These are phyloP conservation scores for Rhinogobio ventralis DNA, from an alignment of 2,797 vertebrate species.

Conservation along the genomic window DNA sequence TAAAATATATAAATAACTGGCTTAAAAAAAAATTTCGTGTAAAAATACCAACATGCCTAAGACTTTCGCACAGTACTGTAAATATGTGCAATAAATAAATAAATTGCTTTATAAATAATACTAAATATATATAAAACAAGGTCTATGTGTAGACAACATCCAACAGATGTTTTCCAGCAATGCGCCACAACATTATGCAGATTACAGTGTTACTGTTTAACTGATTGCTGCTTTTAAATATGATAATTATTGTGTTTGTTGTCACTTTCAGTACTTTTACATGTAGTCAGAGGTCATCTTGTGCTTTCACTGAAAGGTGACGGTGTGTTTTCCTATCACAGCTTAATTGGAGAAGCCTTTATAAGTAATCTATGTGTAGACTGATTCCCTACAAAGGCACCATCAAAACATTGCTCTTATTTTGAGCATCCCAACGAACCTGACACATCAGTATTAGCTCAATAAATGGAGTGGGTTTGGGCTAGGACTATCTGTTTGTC, in stretches of 20 bases:
- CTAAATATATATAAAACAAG: not conserved
- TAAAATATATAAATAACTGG: too few relatives aligned
- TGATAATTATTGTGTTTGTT: not conserved
- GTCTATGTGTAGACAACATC: too few relatives aligned
- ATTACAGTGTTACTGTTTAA: slow-evolving; percentile 7
- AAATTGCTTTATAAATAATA: not conserved
- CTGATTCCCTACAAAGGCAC: not conserved
- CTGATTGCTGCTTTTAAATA: slow-evolving; percentile 5
- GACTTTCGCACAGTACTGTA: too few relatives aligned
- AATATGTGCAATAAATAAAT: not conserved
- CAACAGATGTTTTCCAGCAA: slow-evolving; percentile 7
- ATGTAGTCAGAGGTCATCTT: slow-evolving; percentile 10
- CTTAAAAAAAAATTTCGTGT: too few relatives aligned
- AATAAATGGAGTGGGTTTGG: not conserved
- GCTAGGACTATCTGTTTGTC: not conserved
- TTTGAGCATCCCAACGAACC: not conserved
- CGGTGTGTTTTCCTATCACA: not conserved
- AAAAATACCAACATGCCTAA: too few relatives aligned
- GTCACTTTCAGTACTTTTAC: not conserved
- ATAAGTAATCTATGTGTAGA: not conserved
- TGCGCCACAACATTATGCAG: not conserved
- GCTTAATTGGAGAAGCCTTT: not conserved
- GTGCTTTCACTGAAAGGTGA: not conserved
- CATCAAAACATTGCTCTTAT: not conserved
- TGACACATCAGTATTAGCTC: not conserved